phyloP scores from a whole-genome alignment of 2,888 invertebrate species.

The Theretra japonica region DNA sequence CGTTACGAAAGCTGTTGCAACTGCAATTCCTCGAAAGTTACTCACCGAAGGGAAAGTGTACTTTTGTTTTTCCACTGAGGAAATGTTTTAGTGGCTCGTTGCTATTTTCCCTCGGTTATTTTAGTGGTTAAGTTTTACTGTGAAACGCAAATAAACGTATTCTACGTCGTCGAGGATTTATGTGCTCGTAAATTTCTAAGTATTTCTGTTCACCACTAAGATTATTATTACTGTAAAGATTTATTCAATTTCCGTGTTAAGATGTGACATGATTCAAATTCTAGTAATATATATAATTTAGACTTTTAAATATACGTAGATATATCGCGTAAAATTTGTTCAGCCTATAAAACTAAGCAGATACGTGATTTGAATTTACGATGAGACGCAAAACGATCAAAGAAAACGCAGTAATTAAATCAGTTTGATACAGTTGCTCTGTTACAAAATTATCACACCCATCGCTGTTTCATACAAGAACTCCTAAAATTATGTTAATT shows the following conservation, averaged over 20 bases:
- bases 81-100: not conserved
- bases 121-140: conserved; percentile 22
- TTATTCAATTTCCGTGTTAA: not conserved
- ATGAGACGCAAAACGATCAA: no score
- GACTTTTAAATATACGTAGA: no score
- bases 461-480: not conserved
- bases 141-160: conserved; percentile 1
- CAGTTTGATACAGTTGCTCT: not conserved
- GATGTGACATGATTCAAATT: no score
- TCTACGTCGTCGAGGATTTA: not conserved
- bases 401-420: not conserved
- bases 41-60: not conserved
- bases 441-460: not conserved
- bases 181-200: not conserved
- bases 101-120: conserved; percentile 9
- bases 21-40: not conserved
- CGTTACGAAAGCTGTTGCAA: not conserved
- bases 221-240: not conserved
- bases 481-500: not conserved
- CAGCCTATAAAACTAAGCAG: no score
- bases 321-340: no score
- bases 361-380: no score
- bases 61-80: not conserved
- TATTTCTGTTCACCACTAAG: not conserved
- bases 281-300: no score